Percentiles rank a stretch among this genome's conserved stretches.
Evolutionary conservation across 2,888 invertebrate genomes (phyloP).

Genomic region (Automeris io): DNA sequence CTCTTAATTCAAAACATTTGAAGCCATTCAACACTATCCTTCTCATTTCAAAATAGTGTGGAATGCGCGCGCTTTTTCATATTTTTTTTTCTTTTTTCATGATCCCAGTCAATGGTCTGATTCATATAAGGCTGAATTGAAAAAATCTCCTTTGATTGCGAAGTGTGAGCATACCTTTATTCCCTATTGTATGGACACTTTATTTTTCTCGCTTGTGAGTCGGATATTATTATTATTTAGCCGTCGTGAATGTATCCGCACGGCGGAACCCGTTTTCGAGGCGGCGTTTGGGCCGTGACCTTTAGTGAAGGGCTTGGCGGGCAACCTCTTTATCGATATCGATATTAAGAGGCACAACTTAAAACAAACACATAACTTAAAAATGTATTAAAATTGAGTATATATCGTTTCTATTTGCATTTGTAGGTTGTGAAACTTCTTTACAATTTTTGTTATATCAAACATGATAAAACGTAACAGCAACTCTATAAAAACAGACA

Average conservation of each 20-base stretch:
- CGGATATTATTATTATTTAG: slow-evolving; percentile 62
- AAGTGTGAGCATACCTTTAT: slow-evolving; percentile 36
- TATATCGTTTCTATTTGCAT: neutral
- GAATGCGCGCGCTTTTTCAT: slow-evolving; percentile 28
- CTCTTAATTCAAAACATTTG: slow-evolving; percentile 16
- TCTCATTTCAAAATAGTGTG: slow-evolving; percentile 39
- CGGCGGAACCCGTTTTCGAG: slow-evolving; percentile 54
- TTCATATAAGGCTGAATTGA: slow-evolving; percentile 17
- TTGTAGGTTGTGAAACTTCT: too few species aligned
- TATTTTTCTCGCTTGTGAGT: slow-evolving; percentile 37
- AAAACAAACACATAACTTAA: neutral
- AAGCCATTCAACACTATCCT: slow-evolving; percentile 35
- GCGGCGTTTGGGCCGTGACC: slow-evolving; percentile 69
- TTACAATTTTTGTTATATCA: neutral
- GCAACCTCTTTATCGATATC: slow-evolving; percentile 24
- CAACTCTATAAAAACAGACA: neutral
- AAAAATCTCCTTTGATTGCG: slow-evolving; percentile 27
- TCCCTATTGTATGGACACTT: slow-evolving; percentile 34
- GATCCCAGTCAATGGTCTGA: slow-evolving; percentile 1
- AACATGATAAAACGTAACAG: neutral
- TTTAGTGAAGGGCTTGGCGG: slow-evolving; percentile 39
- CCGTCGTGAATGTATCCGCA: slow-evolving; percentile 44
- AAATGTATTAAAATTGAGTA: neutral
- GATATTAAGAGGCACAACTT: slow-evolving; percentile 7
- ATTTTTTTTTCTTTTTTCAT: slow-evolving; percentile 26